A percentile compares a stretch with the other conserved stretches of the same genome.
phyloP scores from a whole-genome alignment of 2,797 vertebrate genomes.

The Notamacropus eugenii region DNA sequence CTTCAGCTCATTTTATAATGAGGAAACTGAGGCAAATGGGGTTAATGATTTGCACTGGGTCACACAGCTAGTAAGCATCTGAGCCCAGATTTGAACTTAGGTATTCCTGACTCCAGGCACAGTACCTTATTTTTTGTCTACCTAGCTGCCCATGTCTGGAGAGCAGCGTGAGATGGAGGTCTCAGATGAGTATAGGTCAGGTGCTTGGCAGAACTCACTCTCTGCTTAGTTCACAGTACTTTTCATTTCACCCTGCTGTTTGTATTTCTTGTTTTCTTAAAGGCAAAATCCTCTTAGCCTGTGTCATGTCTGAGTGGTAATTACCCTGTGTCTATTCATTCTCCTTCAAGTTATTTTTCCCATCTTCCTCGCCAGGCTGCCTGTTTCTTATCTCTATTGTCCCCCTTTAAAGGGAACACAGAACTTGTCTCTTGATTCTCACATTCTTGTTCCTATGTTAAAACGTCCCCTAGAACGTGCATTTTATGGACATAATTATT shows the following conservation, averaged over 20 bases:
- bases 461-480: constrained; percentile 80
- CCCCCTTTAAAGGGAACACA: constrained; percentile 73
- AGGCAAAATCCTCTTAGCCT: constrained; percentile 72
- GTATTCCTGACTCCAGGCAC: background rate
- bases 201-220: background rate
- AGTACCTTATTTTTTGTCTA: background rate
- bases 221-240: background rate
- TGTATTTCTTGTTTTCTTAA: constrained; percentile 73
- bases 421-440: constrained; percentile 56
- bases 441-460: constrained; percentile 76
- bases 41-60: background rate
- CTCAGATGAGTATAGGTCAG: background rate
- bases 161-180: background rate
- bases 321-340: constrained; percentile 76
- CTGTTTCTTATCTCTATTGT: constrained; percentile 71
- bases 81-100: background rate
- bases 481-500: constrained; percentile 80
- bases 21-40: background rate
- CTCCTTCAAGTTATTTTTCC: constrained; percentile 75
- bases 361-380: constrained; percentile 72
- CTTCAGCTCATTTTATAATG: background rate
- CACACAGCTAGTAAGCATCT: background rate
- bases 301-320: constrained; percentile 71
- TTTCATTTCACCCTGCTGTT: background rate
- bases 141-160: background rate